Percentiles rank a stretch among this genome's conserved stretches.
Evolutionary conservation across 2,888 invertebrate genomes (phyloP).

Genomic region (Sinhomidia bicolor): DNA sequence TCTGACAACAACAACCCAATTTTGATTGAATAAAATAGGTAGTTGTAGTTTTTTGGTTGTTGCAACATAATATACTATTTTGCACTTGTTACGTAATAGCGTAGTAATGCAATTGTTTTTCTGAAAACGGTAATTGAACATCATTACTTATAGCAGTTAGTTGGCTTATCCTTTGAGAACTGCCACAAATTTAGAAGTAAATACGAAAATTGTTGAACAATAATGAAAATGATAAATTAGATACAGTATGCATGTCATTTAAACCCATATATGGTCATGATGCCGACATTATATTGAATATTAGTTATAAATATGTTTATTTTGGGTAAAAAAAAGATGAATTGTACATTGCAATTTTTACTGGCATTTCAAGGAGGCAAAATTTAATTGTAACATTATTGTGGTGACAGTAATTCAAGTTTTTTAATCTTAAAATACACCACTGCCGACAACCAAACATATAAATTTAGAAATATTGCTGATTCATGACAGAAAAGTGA

Average conservation of each 20-base stretch:
- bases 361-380: background rate
- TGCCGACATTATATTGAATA: background rate
- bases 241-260: no score
- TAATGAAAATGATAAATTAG: no score
- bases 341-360: background rate
- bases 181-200: background rate
- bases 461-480: conserved; percentile 4
- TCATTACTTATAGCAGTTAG: background rate
- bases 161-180: background rate
- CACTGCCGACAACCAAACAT: no score
- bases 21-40: no score
- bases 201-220: no score
- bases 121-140: background rate
- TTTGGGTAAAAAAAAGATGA: background rate
- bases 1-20: no score
- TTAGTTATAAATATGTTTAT: background rate
- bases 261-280: background rate
- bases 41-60: no score
- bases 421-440: no score
- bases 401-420: background rate
- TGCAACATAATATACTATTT: no score
- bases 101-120: conserved; percentile 16
- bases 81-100: background rate
- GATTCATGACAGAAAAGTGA: conserved; percentile 6
- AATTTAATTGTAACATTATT: conserved; percentile 16